Evolutionary conservation across 2,113 vertebrate genomes (phyloP), one percentile per base, ranked within the genome.

Genomic region (Toxotes chatareus): DNA sequence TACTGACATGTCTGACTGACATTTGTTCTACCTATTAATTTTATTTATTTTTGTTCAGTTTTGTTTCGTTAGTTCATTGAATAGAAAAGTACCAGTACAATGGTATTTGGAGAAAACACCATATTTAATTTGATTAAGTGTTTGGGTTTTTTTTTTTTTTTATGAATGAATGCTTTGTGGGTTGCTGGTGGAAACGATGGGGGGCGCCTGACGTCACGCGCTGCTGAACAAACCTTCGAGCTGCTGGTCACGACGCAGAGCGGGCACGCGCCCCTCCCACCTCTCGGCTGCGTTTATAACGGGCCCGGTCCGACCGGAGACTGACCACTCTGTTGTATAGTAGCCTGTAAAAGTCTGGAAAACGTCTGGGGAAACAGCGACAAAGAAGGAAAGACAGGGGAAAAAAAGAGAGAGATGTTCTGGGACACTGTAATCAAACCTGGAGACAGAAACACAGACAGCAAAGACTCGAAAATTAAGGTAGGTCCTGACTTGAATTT

Each of bases 181-280:
- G 84, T 86, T 87, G 36, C 34, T 40, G 1, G 10, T 55, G 63
- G 73, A 4, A 14, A 27, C 19, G 17, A 5, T 51, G 17, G 38
- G 86, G 68, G 78, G 69, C 3, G 10, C 19, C 16, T 93, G 91
- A 94, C 94, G 93, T 94, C 93, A 93, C 78, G 44, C 12, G 14
- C n/a, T 23, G 55, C 88, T 74, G 81, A 87, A 85, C 77, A 83
- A 70, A 64, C 63, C 44, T 53, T 34, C 23, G 19, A 14, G 53
- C 63, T 10, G 47, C 69, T 66, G 85, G 94, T 96, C 95, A 96
- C 95, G 95, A 96, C 93, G 79, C 94, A 51, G 56, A 65, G 70
- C 68, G 12, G 60, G 76, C 60, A 9, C 36, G 82, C 64, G 91
- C 87, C 86, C 90, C 85, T 65, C 89, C 89, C 88, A 77, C 78